phyloP scores from a whole-genome alignment of 2,113 vertebrate species.

The Paradoxurus hermaphroditus region DNA sequence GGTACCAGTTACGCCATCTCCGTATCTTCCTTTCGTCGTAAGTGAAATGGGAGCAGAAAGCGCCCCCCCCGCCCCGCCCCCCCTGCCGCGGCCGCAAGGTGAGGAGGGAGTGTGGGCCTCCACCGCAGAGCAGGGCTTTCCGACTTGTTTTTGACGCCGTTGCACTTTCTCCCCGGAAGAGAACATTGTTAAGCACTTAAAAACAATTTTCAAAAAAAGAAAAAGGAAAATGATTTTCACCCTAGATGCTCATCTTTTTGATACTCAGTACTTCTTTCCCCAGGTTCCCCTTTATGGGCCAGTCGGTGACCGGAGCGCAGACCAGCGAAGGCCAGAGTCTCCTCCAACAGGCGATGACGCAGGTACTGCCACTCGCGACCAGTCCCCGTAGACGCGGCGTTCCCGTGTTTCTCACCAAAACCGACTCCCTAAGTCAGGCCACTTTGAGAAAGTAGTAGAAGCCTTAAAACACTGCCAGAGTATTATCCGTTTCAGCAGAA shows the following conservation, averaged over 20 bases:
- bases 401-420: neutral
- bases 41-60: rapidly evolving
- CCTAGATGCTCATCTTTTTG: neutral
- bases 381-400: neutral
- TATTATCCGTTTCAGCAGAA: neutral
- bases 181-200: neutral
- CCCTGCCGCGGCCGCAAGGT: neutral
- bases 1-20: neutral
- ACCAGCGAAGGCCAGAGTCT: slow-evolving; percentile 81
- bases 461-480: neutral
- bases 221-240: rapidly evolving
- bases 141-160: rapidly evolving
- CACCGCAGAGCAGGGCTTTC: no score
- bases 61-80: no score
- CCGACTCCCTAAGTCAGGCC: neutral
- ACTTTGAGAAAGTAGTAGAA: neutral
- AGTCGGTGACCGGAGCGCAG: slow-evolving; percentile 82
- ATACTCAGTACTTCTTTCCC: slow-evolving; percentile 22
- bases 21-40: neutral
- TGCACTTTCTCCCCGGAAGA: neutral
- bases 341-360: slow-evolving; percentile 82
- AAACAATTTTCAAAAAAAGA: no score
- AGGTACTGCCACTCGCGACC: slow-evolving; percentile 82
- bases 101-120: neutral
- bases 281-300: slow-evolving; percentile 91